These are phyloP conservation scores for Scolanthus callimorphus DNA, from an alignment of 92 coral and sea anemone species.

Conservation along the genomic window DNA sequence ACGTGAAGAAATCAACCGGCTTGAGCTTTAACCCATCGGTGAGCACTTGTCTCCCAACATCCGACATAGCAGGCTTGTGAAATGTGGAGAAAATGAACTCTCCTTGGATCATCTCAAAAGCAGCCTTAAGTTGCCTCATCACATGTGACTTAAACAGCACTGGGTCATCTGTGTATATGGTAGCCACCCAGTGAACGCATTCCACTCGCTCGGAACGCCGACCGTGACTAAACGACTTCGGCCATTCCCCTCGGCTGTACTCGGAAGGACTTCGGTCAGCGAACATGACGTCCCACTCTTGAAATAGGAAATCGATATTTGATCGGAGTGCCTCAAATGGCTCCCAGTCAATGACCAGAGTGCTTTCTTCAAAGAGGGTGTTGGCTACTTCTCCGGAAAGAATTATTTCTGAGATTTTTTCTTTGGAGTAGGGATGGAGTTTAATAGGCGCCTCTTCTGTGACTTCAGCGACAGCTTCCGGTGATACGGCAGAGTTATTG, in stretches of 20 bases:
- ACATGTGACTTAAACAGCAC: constrained; percentile 74
- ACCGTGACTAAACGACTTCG: constrained; percentile 92
- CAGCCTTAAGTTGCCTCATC: constrained; percentile 64
- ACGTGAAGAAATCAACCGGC: constrained; percentile 84
- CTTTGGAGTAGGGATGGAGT: constrained; percentile 58
- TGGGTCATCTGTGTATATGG: constrained; percentile 83
- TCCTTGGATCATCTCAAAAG: constrained; percentile 39
- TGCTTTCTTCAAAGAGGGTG: constrained; percentile 61
- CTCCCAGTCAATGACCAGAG: constrained; percentile 92
- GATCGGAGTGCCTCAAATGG: constrained; percentile 80
- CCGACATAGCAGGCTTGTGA: constrained; percentile 50
- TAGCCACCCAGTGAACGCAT: constrained; percentile 85
- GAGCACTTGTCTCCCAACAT: constrained; percentile 58
- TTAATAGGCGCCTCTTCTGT: constrained; percentile 19
- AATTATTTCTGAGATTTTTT: constrained; percentile 36
- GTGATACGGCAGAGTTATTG: constrained; percentile 10
- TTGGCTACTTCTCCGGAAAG: constrained; percentile 62
- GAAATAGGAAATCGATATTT: constrained; percentile 68
- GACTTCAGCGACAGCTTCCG: constrained; percentile 10
- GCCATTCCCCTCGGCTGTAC: constrained; percentile 36
- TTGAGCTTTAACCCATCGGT: constrained; percentile 55
- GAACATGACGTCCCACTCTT: constrained; percentile 64
- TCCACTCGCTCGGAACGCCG: constrained; percentile 81
- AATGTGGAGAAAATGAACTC: constrained; percentile 85
- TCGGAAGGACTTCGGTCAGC: constrained; percentile 79